Percentiles rank a stretch among this genome's conserved stretches.
Conservation (phyloP, 2,888 invertebrate genomes). For the Bugula neritina region DNA sequence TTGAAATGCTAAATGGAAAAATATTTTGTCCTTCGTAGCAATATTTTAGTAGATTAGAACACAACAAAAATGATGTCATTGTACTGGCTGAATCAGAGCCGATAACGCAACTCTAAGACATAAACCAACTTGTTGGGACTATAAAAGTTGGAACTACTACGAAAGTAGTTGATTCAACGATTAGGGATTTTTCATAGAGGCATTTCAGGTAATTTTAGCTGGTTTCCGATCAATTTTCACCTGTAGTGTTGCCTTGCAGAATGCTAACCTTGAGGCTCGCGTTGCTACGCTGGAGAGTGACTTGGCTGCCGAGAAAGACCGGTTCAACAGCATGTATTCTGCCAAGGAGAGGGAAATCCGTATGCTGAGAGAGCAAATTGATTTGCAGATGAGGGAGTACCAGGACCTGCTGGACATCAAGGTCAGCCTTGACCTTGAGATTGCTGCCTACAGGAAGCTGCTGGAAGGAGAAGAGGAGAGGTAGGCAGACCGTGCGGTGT, state of each 20-base stretch:
- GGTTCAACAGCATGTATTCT: constrained; percentile 61
- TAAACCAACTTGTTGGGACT: no score
- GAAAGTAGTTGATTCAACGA: no score
- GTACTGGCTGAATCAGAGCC: no score
- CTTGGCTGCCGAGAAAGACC: constrained; percentile 71
- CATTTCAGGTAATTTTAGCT: no score
- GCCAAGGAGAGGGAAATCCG: constrained; percentile 72
- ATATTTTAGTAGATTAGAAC: no score
- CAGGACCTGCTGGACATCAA: constrained; percentile 96
- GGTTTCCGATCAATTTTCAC: no score
- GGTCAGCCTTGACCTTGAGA: constrained; percentile 80
- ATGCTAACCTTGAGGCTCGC: constrained; percentile 58
- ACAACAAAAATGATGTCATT: no score
- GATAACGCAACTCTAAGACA: no score
- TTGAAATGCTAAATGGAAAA: no score
- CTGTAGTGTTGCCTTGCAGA: constrained; percentile 36
- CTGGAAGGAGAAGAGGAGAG: constrained; percentile 77
- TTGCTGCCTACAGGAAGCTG: constrained; percentile 82
- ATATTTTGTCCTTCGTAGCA: no score
- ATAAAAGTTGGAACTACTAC: no score
- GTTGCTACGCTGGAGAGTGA: constrained; percentile 77
- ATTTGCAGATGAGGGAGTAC: constrained; percentile 82
- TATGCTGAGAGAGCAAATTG: constrained; percentile 60
- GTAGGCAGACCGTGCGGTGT: constrained; percentile 36
- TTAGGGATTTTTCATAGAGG: no score